Evolutionary conservation across 2,113 vertebrate genomes (phyloP), one percentile per base, ranked within the genome.

Genomic region (Callipepla californica): DNA sequence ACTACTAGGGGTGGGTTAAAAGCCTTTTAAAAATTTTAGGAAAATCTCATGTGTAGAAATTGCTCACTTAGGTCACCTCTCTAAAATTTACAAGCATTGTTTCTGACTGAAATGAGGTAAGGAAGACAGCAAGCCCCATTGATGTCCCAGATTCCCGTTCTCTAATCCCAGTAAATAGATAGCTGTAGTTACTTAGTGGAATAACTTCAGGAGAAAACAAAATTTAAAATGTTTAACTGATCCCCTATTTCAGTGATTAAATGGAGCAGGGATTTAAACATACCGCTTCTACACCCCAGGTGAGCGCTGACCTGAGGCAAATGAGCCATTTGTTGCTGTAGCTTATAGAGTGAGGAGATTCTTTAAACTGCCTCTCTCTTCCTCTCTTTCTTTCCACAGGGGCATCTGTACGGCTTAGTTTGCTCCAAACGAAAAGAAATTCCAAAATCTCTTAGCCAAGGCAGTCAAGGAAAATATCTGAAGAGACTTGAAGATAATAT

Each of bases 201-300:
- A 47, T 15, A 74, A 44, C n/a, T 55, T 81, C 1, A 15, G 5
- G 14, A 61, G 57, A 84, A 86, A 63, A 76, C 10, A 73, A 83
- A 72, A 80, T 40, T 9, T 0, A 18, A 57, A 80, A 66, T n/a
- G 30, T 44, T 0, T 0, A 6, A 53, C 13, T 38, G 20, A 53
- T 51, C 42, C 9, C 42, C 7, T 65, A 3, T 1, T 51, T 20
- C 3, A 65, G 8, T 16, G 5, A 68, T 68, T 36, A 87, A 20
- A 30, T 58, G 26, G 2, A 66, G 3, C 21, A 82, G 20, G 30
- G 40, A 32, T 68, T 79, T 85, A 61, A 65, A 79, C 7, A 13
- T 16, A 19, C 13, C 26, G 9, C 19, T 83, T 58, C 32, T 47
- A 57, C n/a, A 69, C n/a, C 22, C 19, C 62, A 92, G 58, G 17